phyloP scores from a whole-genome alignment of 2,113 vertebrate species.

The Melanocharis versteri region DNA sequence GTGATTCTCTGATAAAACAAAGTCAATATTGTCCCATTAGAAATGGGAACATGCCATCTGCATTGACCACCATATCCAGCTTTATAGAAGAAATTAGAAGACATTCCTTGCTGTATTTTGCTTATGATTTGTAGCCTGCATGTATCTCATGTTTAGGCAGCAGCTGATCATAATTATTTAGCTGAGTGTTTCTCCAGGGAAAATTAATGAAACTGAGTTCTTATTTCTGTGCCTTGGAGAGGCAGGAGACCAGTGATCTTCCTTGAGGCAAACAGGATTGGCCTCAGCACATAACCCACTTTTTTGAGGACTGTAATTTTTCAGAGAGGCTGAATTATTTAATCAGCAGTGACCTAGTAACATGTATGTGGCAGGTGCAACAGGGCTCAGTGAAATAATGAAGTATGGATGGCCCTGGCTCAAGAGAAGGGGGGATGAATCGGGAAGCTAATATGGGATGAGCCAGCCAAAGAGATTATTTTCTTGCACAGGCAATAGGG shows the following conservation, averaged over 20 bases:
- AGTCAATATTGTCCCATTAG: not conserved
- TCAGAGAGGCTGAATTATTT: constrained; percentile 17
- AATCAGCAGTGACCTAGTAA: constrained; percentile 52
- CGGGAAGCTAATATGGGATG: constrained; percentile 20
- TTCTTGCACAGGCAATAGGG: not conserved
- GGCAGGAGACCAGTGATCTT: not conserved
- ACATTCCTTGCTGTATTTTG: not conserved
- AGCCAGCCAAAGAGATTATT: constrained; percentile 56
- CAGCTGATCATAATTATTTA: not conserved
- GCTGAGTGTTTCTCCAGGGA: not conserved
- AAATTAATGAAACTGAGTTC: not conserved
- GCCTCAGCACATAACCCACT: constrained; percentile 5
- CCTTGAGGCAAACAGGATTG: constrained; percentile 2
- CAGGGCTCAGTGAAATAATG: constrained; percentile 36
- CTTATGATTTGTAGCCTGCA: not conserved
- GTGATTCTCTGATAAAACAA: not conserved
- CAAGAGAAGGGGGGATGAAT: not conserved
- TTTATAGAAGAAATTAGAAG: not conserved
- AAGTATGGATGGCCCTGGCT: not conserved
- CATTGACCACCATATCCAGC: not conserved
- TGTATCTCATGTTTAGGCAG: not conserved
- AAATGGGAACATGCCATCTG: not conserved
- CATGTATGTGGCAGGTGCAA: constrained; percentile 23
- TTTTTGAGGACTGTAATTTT: not conserved
- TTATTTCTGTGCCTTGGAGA: not conserved